A percentile compares a stretch with the other conserved stretches of the same genome.
Evolutionary conservation across 2,113 vertebrate genomes (phyloP).

Genomic region (Lichenostomus cassidix): DNA sequence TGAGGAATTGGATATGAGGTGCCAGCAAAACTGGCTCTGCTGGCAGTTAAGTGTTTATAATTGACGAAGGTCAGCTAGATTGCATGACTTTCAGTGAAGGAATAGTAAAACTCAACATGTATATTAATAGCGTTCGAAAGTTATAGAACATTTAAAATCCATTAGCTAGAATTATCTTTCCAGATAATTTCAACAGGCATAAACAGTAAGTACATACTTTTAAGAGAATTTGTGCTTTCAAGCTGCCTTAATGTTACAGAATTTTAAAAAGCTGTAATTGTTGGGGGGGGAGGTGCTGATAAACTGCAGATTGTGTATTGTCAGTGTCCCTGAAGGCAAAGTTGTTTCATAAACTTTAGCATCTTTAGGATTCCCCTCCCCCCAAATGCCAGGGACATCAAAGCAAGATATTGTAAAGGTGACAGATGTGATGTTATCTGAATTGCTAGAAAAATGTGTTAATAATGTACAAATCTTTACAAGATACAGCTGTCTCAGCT

Average conservation of each 20-base stretch:
- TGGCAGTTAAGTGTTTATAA: not conserved
- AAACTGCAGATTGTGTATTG: not conserved
- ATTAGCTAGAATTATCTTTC: conserved; percentile 31
- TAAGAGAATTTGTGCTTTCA: not conserved
- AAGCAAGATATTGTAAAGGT: not conserved
- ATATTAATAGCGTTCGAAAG: not conserved
- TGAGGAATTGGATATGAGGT: not conserved
- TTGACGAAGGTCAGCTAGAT: not conserved
- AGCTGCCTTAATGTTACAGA: not conserved
- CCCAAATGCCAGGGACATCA: not conserved
- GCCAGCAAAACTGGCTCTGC: not conserved
- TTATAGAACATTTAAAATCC: conserved; percentile 11
- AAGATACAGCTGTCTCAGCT: not conserved
- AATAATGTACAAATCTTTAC: not conserved
- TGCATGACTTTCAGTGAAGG: not conserved
- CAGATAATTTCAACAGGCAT: not conserved
- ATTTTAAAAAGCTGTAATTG: not conserved
- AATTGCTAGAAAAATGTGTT: not conserved
- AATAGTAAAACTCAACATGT: not conserved
- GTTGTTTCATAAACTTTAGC: not conserved
- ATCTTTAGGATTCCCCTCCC: not conserved
- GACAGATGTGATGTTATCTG: not conserved
- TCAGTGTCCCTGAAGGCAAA: not conserved
- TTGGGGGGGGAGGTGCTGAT: not conserved
- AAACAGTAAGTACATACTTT: not conserved